These are phyloP conservation scores for Channa maculata DNA, from an alignment of 2,113 vertebrate genomes.

Conservation along the genomic window DNA sequence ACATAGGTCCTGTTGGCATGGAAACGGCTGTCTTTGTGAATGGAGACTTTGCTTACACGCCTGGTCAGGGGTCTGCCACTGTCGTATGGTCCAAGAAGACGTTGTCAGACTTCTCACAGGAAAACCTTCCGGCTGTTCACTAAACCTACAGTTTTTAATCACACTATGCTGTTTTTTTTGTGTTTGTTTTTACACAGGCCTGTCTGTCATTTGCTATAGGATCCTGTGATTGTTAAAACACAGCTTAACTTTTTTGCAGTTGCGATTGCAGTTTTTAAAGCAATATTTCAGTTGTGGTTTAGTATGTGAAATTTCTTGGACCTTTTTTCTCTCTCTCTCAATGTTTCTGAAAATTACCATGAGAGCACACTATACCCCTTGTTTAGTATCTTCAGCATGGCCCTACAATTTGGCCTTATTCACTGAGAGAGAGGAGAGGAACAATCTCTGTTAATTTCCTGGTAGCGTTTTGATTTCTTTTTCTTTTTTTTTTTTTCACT, in stretches of 20 bases:
- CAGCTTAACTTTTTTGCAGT: neutral
- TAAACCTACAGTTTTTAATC: neutral
- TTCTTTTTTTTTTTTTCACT: no score
- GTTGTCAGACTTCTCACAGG: conserved; percentile 12
- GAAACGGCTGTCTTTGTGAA: conserved; percentile 72
- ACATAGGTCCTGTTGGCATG: conserved; percentile 69
- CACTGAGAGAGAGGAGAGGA: no score
- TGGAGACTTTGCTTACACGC: conserved; percentile 60
- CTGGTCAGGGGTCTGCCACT: conserved; percentile 58
- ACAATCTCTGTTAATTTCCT: no score
- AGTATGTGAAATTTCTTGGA: no score
- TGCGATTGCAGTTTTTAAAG: no score
- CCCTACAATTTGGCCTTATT: no score
- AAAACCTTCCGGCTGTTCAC: conserved; percentile 5
- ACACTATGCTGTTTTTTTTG: neutral
- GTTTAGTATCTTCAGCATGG: no score
- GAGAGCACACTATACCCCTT: no score
- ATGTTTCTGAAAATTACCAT: no score
- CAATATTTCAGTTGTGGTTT: no score
- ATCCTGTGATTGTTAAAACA: neutral
- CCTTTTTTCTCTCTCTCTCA: no score
- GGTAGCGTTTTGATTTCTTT: no score
- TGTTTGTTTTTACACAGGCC: neutral
- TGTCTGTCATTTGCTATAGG: neutral
- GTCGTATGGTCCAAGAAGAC: conserved; percentile 55